Evolutionary conservation across 2,113 vertebrate species (phyloP), one percentile per base, ranked within the genome.

Genomic region (Telmatochromis sp.): DNA sequence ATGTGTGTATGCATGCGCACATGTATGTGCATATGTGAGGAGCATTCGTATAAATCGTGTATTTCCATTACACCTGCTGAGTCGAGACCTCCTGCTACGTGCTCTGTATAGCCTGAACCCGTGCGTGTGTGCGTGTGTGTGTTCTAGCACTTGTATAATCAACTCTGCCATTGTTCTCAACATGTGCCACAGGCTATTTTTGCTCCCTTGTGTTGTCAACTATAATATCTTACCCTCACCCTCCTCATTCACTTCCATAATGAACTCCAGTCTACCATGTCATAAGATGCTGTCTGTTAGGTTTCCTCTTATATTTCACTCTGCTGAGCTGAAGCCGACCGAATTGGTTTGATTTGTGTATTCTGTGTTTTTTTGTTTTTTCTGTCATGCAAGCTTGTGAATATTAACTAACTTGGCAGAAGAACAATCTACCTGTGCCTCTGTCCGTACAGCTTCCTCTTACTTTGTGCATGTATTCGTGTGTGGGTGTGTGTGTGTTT

Each of bases 141-240:
- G 84, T 58, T 80, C 37, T 15, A 53, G 80, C 42, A 60, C 82
- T 84, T 51, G 53, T 90, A 89, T 91, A 93, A 94, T 93, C 90
- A 94, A 94, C 91, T 82, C 86, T 86, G 85, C 87, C 87, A 87
- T 81, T 88, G 82, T 89, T 94, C 90, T 89, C 83, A 87, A 90
- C 88, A 85, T 85, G 85, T 65, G 91, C 89, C 91, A 88, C 83
- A 40, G 91, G 91, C 94, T 94, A 93, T 91, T 93, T 92, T 88
- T 94, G 92, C 87, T 94, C 89, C 83, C 85, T 78, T 68, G 82
- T 93, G 90, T 90, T 95, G 94, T 94, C 92, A 88, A 81, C 91
- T 88, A 80, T 93, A 93, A 92, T 93, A 93, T 94, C 88, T 85
- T 84, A 80, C 83, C 89, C 88, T 83, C 73, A 33, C 40, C 87